Base-by-base conservation (phyloP, 1,140 invertebrate genomes). In the Battus philenor region DNA sequence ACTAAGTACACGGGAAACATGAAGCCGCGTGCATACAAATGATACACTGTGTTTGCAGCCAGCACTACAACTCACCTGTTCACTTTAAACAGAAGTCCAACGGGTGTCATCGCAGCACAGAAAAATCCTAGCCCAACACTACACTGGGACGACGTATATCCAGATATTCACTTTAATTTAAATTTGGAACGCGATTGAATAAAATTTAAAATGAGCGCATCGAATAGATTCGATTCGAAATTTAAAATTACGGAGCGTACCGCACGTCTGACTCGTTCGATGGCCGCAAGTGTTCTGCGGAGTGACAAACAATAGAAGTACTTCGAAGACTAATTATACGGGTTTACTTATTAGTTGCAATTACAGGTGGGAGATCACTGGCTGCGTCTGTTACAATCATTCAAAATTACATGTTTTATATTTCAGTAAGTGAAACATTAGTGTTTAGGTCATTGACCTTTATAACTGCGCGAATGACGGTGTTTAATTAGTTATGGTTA, bases 1-100 rank as follows among this genome's bases (percentile, higher is more conserved):
- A 10, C 10, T n/a, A 15, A 34, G 29, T 29, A 13, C 29, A 41
- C 26, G 38, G 27, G 44, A 39, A 44, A 30, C 12, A 18, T 43
- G 15, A 15, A 15, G 38, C 33, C 27, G 51, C 44, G 44, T 44
- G 47, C 52, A 59, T 50, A 57, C 52, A 55, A 61, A 61, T 49
- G 47, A n/a, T n/a, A n/a, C n/a, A n/a, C n/a, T n/a, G n/a, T n/a
- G n/a, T n/a, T n/a, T n/a, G n/a, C n/a, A n/a, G n/a, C n/a, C n/a
- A n/a, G n/a, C n/a, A n/a, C n/a, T n/a, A n/a, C 58, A 58, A 66
- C 78, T 70, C 67, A 82, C 77, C 80, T 84, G 68, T 80, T 86
- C 63, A 86, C 82, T 85, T 86, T 86, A 48, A 86, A 86, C 61
- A 86, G 62, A 51, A 86, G 75, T 70, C 84, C 82, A 31, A 86